Evolutionary conservation across 1,140 invertebrate genomes (phyloP).

Genomic region (Drosophila prosaltans): DNA sequence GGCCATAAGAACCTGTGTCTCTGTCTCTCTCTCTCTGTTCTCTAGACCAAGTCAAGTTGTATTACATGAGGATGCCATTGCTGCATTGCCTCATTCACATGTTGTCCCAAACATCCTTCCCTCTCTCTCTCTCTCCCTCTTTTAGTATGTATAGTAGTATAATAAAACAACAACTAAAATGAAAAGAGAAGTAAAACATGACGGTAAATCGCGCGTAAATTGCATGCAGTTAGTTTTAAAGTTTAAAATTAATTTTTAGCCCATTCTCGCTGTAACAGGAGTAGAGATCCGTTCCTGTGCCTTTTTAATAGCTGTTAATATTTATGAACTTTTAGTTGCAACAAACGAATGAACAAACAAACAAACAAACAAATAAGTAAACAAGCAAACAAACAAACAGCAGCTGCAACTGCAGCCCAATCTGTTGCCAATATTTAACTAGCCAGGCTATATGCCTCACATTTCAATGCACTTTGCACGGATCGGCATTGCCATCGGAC

Average conservation of each 20-base stretch:
- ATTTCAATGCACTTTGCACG: constrained; percentile 31
- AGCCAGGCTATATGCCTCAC: constrained; percentile 44
- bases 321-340: constrained; percentile 70
- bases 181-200: neutral
- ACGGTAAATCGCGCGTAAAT: constrained; percentile 64
- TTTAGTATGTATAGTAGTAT: constrained; percentile 2
- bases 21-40: neutral
- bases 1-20: constrained; percentile 25
- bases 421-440: constrained; percentile 68
- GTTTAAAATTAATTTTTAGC: constrained; percentile 70
- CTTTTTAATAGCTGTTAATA: constrained; percentile 76
- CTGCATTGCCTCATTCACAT: neutral
- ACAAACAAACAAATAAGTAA: constrained; percentile 45
- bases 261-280: neutral
- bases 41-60: neutral
- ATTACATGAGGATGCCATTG: too few relatives aligned
- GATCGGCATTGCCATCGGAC: neutral
- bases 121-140: too few relatives aligned
- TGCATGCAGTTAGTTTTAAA: constrained; percentile 65
- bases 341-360: constrained; percentile 40
- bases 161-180: neutral
- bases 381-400: constrained; percentile 53
- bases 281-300: constrained; percentile 14
- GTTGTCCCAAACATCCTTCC: neutral
- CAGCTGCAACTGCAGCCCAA: constrained; percentile 25